Evolutionary conservation across 2,113 vertebrate genomes (phyloP), one percentile per base, ranked within the genome.

Genomic region (Brachyhypopomus occidentalis): DNA sequence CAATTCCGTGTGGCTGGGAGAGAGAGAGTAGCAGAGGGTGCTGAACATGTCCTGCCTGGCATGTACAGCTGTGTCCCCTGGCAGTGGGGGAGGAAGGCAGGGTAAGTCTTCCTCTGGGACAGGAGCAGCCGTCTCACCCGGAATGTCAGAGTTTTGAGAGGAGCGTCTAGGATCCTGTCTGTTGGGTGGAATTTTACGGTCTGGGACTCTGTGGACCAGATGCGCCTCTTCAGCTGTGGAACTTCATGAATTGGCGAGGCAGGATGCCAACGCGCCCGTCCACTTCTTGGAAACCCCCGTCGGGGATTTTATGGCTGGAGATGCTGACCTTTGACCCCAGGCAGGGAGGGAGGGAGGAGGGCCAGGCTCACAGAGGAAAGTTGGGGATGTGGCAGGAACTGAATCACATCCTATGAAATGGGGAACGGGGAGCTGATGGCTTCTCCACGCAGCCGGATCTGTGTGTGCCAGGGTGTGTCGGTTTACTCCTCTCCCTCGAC

Each of bases 351-450:
- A 59, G 23, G 25, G 20, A 22, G 75, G 27, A 1, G 2, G 41
- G 41, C 9, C 9, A 11, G 41, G 41, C 41, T 45, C 45, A 52
- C 45, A 52, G 45, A 52, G 45, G 45, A 52, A 52, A 9, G 25
- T 9, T 55, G 19, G 23, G 72, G 69, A 71, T n/a, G 60, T 34
- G n/a, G 72, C 76, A 60, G 8, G 64, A 69, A 19, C 36, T 80
- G 72, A 79, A 58, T 79, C 72, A 79, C 56, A 79, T 82, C 72
- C 76, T 64, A 41, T 60, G 23, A 63, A 41, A 45, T 2, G 20
- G 55, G 22, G n/a, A 7, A 7, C 45, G 4, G 6, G 20, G 16
- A 38, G 23, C 38, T 34, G 36, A 34, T n/a, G 34, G n/a, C 20
- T 52, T 52, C 2, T 55, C 25, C 6, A 73, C n/a, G 45, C n/a